Conservation (phyloP, 2,888 invertebrate genomes). For the Drosophila crucigera region DNA sequence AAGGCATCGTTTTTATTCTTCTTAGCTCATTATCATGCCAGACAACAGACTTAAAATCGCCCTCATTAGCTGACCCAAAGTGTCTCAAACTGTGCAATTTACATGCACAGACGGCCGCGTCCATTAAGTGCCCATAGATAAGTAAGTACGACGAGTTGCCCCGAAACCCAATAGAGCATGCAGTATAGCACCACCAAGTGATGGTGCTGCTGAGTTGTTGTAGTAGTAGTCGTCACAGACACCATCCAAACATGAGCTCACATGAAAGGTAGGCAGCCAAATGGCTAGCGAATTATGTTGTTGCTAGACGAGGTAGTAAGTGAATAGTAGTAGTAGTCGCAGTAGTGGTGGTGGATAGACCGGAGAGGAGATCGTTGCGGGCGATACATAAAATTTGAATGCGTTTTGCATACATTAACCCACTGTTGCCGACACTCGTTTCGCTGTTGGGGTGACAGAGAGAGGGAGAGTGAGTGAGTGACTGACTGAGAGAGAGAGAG, state of each 20-base stretch:
- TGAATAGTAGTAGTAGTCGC: background rate
- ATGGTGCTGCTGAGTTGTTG: slow-evolving; percentile 20
- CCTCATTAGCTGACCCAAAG: slow-evolving; percentile 78
- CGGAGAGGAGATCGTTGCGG: slow-evolving; percentile 78
- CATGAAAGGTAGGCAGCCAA: slow-evolving; percentile 55
- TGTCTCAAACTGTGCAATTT: slow-evolving; percentile 79
- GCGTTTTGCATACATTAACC: slow-evolving; percentile 86
- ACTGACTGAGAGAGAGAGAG: background rate
- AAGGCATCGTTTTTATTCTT: slow-evolving; percentile 9
- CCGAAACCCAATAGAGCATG: slow-evolving; percentile 73
- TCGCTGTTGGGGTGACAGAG: background rate
- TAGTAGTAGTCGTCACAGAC: slow-evolving; percentile 2
- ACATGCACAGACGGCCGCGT: slow-evolving; percentile 68
- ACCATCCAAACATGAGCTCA: slow-evolving; percentile 29
- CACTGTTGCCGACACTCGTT: slow-evolving; percentile 73
- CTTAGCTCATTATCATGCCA: slow-evolving; percentile 42
- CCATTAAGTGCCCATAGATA: slow-evolving; percentile 56
- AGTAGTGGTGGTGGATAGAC: slow-evolving; percentile 15
- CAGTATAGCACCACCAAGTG: slow-evolving; percentile 56
- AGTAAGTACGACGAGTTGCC: slow-evolving; percentile 39
- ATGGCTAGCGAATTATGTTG: slow-evolving; percentile 76
- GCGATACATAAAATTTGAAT: slow-evolving; percentile 85
- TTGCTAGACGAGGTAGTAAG: slow-evolving; percentile 36
- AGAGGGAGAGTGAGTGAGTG: slow-evolving; percentile 1
- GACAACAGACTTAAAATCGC: slow-evolving; percentile 52